These are phyloP conservation scores for Athalia rosae DNA, from an alignment of 2,888 invertebrate genomes.

Conservation along the genomic window DNA sequence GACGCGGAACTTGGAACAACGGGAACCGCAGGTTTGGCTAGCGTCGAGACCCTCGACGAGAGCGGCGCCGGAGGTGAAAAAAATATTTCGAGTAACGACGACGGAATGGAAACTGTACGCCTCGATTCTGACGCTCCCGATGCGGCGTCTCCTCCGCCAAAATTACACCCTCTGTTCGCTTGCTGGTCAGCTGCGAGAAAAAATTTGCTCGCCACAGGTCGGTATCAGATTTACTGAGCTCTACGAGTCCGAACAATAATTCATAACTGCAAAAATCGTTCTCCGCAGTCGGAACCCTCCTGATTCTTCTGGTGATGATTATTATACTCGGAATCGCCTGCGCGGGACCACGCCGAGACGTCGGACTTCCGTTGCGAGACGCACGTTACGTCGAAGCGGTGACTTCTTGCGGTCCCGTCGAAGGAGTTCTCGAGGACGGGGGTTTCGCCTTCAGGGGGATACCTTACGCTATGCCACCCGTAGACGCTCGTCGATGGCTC, in stretches of 20 bases:
- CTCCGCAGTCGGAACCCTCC: slow-evolving; percentile 75
- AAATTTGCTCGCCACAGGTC: slow-evolving; percentile 81
- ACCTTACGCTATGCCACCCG: slow-evolving; percentile 86
- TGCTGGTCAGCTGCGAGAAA: slow-evolving; percentile 63
- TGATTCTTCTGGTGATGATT: slow-evolving; percentile 78
- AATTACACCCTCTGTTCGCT: slow-evolving; percentile 62
- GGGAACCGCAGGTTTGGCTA: slow-evolving; percentile 84
- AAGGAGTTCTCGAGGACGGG: slow-evolving; percentile 86
- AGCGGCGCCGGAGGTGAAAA: slow-evolving; percentile 79
- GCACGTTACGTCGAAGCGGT: slow-evolving; percentile 84
- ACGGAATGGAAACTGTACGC: slow-evolving; percentile 85
- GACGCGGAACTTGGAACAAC: slow-evolving; percentile 76
- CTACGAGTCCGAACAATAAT: too few species aligned
- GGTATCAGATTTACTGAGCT: too few species aligned
- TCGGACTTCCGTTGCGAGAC: slow-evolving; percentile 81
- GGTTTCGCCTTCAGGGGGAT: slow-evolving; percentile 88
- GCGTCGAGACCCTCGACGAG: slow-evolving; percentile 88
- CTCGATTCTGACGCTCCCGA: slow-evolving; percentile 76
- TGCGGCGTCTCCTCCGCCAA: slow-evolving; percentile 65
- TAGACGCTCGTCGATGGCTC: slow-evolving; percentile 82
- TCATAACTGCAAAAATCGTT: slow-evolving; percentile 60
- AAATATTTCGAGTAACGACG: slow-evolving; percentile 75
- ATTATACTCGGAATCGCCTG: slow-evolving; percentile 80
- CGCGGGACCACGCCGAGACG: slow-evolving; percentile 76
- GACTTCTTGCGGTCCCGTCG: slow-evolving; percentile 86